Evolutionary conservation across 2,888 invertebrate species (phyloP).

Genomic region (Sthenelais limicola): DNA sequence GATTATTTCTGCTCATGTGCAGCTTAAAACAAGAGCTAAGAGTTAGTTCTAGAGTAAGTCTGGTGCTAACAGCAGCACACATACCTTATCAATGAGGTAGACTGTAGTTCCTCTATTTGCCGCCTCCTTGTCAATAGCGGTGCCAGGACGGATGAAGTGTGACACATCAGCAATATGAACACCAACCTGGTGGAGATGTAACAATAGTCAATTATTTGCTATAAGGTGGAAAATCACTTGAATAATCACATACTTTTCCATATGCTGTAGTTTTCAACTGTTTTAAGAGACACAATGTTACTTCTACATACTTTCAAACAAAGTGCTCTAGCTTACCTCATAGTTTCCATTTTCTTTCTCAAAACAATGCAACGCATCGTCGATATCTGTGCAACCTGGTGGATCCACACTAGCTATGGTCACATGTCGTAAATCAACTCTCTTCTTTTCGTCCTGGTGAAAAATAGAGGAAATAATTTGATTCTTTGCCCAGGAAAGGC

Average conservation of each 20-base stretch:
- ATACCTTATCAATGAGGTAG: slow-evolving; percentile 88
- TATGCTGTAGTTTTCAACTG: not conserved
- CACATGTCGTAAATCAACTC: slow-evolving; percentile 88
- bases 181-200: slow-evolving; percentile 86
- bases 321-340: slow-evolving; percentile 84
- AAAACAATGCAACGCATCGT: slow-evolving; percentile 95
- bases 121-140: slow-evolving; percentile 93
- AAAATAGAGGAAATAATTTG: not conserved
- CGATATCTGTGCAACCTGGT: slow-evolving; percentile 98
- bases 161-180: slow-evolving; percentile 99
- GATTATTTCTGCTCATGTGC: too few relatives aligned
- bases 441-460: slow-evolving; percentile 75
- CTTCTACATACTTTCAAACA: not conserved
- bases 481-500: too few relatives aligned
- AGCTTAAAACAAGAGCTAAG: too few relatives aligned
- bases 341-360: slow-evolving; percentile 81
- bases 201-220: slow-evolving; percentile 28
- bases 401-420: slow-evolving; percentile 97
- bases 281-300: not conserved
- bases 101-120: slow-evolving; percentile 95
- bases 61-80: too few relatives aligned
- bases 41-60: too few relatives aligned
- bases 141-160: slow-evolving; percentile 94
- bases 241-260: too few relatives aligned
- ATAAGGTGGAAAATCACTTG: too few relatives aligned